These are phyloP conservation scores for Panthera tigris DNA, from an alignment of 2,113 vertebrate species.

Conservation along the genomic window DNA sequence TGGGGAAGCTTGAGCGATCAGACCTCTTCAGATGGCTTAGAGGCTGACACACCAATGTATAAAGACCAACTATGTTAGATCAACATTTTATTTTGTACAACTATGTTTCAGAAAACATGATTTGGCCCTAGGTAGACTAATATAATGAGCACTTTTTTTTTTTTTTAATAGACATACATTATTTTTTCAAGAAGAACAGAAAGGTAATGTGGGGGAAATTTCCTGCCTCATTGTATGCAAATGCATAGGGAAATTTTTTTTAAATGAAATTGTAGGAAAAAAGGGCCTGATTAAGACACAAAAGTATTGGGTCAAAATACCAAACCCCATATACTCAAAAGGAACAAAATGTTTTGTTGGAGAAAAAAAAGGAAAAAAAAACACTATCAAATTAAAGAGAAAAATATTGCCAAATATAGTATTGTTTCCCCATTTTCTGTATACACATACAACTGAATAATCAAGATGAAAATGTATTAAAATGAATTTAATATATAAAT, in stretches of 20 bases:
- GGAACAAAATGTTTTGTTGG: neutral
- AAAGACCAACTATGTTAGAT: neutral
- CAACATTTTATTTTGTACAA: neutral
- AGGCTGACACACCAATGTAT: neutral
- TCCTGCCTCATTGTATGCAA: neutral
- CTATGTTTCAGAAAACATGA: neutral
- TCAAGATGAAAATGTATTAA: neutral
- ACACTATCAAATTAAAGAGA: neutral
- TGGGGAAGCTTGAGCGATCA: neutral
- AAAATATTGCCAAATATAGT: neutral
- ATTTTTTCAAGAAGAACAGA: constrained; percentile 26
- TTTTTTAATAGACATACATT: neutral
- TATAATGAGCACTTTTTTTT: neutral
- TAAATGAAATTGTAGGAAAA: neutral
- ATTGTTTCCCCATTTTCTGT: neutral
- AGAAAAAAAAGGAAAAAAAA: neutral
- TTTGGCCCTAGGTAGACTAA: neutral
- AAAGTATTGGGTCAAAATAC: neutral
- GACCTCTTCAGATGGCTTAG: neutral
- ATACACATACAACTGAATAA: neutral
- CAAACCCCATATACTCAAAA: neutral
- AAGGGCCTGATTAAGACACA: neutral
- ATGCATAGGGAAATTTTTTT: neutral
- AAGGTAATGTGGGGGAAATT: neutral
- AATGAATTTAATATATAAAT: neutral